Percentiles rank a stretch among this genome's conserved stretches.
These are phyloP conservation scores for Atethmia centrago DNA, from an alignment of 2,888 invertebrate species.

Conservation along the genomic window DNA sequence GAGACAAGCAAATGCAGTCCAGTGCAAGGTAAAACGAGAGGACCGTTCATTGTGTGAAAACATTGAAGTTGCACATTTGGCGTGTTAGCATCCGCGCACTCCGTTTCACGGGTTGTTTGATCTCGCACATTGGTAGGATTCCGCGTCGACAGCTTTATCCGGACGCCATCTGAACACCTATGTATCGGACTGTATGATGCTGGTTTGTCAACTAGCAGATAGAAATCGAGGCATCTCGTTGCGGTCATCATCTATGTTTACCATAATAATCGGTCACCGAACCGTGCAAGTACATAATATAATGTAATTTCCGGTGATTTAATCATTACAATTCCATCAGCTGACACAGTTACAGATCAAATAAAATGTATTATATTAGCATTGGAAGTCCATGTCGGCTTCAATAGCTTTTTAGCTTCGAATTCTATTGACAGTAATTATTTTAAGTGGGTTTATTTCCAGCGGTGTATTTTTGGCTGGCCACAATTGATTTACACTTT, in stretches of 20 bases:
- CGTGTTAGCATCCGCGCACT: constrained; percentile 73
- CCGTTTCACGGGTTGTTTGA: constrained; percentile 74
- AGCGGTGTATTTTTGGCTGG: constrained; percentile 55
- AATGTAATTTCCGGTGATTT: constrained; percentile 83
- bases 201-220: constrained; percentile 64
- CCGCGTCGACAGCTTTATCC: constrained; percentile 67
- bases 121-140: constrained; percentile 74
- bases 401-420: constrained; percentile 49
- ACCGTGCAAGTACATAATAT: constrained; percentile 76
- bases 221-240: constrained; percentile 60
- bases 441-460: constrained; percentile 56
- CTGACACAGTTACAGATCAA: constrained; percentile 65
- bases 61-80: constrained; percentile 73
- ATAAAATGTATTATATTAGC: constrained; percentile 59
- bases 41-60: constrained; percentile 65
- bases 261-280: constrained; percentile 72
- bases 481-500: constrained; percentile 75
- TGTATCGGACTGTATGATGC: constrained; percentile 55
- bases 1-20: constrained; percentile 66
- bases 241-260: constrained; percentile 70
- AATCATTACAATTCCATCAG: constrained; percentile 77
- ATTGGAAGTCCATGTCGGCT: constrained; percentile 46
- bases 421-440: constrained; percentile 52
- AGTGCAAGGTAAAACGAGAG: constrained; percentile 68
- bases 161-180: constrained; percentile 58